These are phyloP conservation scores for Sclerodermus sp. DNA, from an alignment of 2,888 invertebrate species.

Conservation along the genomic window DNA sequence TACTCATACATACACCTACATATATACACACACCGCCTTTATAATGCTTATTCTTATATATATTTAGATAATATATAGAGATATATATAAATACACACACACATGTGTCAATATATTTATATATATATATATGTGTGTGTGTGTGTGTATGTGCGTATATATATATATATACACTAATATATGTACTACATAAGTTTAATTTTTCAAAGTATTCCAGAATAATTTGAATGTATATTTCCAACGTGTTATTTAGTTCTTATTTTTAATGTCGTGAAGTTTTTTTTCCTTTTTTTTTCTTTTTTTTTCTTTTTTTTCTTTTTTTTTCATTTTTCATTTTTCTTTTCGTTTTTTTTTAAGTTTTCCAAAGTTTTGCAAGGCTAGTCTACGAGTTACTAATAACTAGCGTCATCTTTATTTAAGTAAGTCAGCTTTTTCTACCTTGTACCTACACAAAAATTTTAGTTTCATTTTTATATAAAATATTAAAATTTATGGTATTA, in stretches of 20 bases:
- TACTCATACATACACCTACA: neutral
- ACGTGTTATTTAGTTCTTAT: neutral
- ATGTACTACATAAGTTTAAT: no score
- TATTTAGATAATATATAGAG: slow-evolving; percentile 23
- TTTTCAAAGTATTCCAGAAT: slow-evolving; percentile 25
- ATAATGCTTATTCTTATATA: slow-evolving; percentile 28
- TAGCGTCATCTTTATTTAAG: slow-evolving; percentile 24
- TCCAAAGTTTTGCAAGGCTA: slow-evolving; percentile 53
- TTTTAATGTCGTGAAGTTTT: neutral
- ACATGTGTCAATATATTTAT: no score
- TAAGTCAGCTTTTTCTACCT: slow-evolving; percentile 42
- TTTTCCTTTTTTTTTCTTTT: slow-evolving; percentile 2
- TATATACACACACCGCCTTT: slow-evolving; percentile 37
- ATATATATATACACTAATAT: no score
- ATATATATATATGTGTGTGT: no score
- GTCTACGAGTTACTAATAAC: slow-evolving; percentile 31
- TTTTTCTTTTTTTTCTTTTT: slow-evolving; percentile 5
- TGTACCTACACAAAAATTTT: slow-evolving; percentile 51
- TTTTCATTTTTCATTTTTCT: slow-evolving; percentile 3
- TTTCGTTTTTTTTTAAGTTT: slow-evolving; percentile 20
- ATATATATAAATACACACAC: slow-evolving; percentile 1
- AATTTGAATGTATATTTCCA: neutral
- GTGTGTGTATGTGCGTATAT: no score
- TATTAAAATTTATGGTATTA: slow-evolving; percentile 53
- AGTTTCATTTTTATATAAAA: slow-evolving; percentile 52